Evolutionary conservation across 37 sponge, comb jelly and placozoan species (phyloP).

Genomic region (Crambe crambe): DNA sequence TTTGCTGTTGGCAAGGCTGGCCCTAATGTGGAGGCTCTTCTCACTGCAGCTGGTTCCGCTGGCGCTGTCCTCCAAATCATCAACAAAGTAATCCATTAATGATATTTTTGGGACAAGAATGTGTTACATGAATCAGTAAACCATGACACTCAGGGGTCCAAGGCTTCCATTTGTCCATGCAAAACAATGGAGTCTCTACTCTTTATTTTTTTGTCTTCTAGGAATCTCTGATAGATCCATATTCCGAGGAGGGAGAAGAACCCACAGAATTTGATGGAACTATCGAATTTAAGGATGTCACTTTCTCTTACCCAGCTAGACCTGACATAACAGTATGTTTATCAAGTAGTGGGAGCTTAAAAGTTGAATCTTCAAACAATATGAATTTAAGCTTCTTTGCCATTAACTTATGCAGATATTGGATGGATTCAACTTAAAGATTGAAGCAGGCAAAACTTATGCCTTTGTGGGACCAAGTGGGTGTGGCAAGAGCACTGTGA

Average conservation of each 20-base stretch:
- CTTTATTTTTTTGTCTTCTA: too few relatives aligned
- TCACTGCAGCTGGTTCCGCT: slow-evolving; percentile 61
- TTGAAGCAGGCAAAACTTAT: too few relatives aligned
- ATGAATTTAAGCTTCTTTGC: too few relatives aligned
- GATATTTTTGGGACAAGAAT: too few relatives aligned
- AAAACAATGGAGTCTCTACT: too few relatives aligned
- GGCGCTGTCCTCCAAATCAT: slow-evolving; percentile 60
- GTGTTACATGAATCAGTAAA: too few relatives aligned
- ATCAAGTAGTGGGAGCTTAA: too few relatives aligned
- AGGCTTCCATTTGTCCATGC: too few relatives aligned
- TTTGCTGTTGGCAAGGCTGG: slow-evolving; percentile 74
- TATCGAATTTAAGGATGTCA: slow-evolving; percentile 74
- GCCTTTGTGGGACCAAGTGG: too few relatives aligned
- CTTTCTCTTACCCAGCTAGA: slow-evolving; percentile 83
- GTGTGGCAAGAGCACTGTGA: too few relatives aligned
- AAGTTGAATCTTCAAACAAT: slow-evolving; percentile 11
- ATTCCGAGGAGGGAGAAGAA: slow-evolving; percentile 29
- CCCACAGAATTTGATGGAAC: slow-evolving; percentile 51
- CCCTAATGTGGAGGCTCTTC: slow-evolving; percentile 55
- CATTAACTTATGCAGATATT: too few relatives aligned
- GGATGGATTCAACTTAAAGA: slow-evolving; percentile 89
- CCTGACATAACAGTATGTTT: slow-evolving; percentile 71
- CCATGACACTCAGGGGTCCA: too few relatives aligned
- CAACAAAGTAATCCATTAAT: slow-evolving; percentile 46
- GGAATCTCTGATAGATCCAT: slow-evolving; percentile 51